phyloP scores from a whole-genome alignment of 2,888 invertebrate genomes.

The Alentia gelatinosa region DNA sequence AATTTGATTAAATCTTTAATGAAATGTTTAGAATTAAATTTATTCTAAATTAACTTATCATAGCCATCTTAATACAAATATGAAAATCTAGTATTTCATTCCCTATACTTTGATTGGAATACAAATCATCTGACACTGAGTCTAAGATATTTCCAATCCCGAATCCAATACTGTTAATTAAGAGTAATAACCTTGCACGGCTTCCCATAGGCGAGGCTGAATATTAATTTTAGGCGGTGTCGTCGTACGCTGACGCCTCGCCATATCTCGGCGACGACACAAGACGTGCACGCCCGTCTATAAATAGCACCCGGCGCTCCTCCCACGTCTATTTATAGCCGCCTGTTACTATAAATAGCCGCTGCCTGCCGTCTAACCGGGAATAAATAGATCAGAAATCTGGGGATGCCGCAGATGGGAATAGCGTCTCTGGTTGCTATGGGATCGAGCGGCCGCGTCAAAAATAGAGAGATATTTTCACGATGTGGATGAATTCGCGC shows the following conservation, averaged over 20 bases:
- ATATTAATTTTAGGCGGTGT: background rate
- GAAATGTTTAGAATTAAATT: no score
- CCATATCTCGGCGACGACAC: background rate
- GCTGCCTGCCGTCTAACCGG: background rate
- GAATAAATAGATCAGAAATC: background rate
- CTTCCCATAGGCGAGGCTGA: no score
- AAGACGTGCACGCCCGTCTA: background rate
- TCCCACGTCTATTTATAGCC: background rate
- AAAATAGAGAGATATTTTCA: background rate
- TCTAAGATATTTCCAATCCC: no score
- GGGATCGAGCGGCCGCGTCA: background rate
- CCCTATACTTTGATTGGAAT: no score
- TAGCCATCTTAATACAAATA: no score
- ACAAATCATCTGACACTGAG: no score
- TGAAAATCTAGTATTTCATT: no score
- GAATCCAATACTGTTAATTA: no score
- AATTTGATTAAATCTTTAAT: no score
- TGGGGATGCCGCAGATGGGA: slow-evolving; percentile 29
- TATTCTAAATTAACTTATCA: no score
- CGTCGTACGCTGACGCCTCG: background rate
- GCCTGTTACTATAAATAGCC: background rate
- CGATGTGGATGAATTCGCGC: background rate
- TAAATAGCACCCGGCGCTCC: background rate
- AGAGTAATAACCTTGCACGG: no score
- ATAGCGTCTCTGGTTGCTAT: background rate